phyloP scores from a whole-genome alignment of 2,113 vertebrate species.

The Halichoerus grypus region DNA sequence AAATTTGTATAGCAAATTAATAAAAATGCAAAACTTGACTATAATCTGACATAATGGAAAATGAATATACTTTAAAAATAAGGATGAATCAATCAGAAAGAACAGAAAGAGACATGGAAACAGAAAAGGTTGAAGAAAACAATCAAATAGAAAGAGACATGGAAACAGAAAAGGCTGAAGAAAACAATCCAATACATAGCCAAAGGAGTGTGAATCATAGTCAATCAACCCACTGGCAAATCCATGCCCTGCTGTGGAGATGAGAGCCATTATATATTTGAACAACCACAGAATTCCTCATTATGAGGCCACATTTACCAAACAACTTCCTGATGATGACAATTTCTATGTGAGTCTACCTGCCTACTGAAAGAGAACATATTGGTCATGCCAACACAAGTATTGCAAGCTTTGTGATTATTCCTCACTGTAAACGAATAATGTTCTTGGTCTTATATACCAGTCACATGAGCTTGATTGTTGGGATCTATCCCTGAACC shows the following conservation, averaged over 20 bases:
- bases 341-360: not conserved
- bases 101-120: not conserved
- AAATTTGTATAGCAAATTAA: not conserved
- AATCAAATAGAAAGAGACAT: not conserved
- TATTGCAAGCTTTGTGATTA: not conserved
- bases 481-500: not conserved
- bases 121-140: not conserved
- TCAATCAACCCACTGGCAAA: not conserved
- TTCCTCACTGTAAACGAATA: not conserved
- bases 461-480: not conserved
- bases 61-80: not conserved
- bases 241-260: not conserved
- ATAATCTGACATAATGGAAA: not conserved
- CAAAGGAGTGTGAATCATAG: not conserved
- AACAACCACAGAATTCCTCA: not conserved
- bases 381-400: not conserved
- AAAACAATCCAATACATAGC: not conserved
- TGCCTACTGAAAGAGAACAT: not conserved
- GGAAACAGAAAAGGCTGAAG: not conserved
- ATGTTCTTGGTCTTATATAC: not conserved
- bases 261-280: not conserved
- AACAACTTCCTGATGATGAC: not conserved
- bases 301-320: not conserved
- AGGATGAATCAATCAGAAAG: not conserved
- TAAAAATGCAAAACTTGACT: slow-evolving; percentile 23